These are phyloP conservation scores for Drosophila lacicola DNA, from an alignment of 2,888 invertebrate genomes.

Conservation along the genomic window DNA sequence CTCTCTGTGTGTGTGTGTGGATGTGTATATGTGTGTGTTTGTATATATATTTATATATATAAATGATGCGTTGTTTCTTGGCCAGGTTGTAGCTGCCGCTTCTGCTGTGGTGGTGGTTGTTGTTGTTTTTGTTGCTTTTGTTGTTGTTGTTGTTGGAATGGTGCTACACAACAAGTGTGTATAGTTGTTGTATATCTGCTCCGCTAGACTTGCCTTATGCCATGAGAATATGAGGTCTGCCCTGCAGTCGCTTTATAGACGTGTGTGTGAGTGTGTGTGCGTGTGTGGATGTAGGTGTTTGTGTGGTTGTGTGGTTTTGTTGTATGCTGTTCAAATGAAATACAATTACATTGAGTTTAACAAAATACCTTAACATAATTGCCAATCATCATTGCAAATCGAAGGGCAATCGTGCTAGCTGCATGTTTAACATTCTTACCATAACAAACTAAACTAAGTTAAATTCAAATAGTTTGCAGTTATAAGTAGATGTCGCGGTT, in stretches of 20 bases:
- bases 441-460: constrained; percentile 78
- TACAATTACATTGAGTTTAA: constrained; percentile 8
- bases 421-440: constrained; percentile 46
- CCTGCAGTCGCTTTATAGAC: constrained; percentile 46
- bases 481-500: constrained; percentile 58
- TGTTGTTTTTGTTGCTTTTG: neutral
- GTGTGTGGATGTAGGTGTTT: constrained; percentile 14
- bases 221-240: constrained; percentile 48
- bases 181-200: constrained; percentile 30
- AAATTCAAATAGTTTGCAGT: constrained; percentile 79
- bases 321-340: constrained; percentile 41
- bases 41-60: constrained; percentile 36
- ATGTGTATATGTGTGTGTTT: constrained; percentile 9
- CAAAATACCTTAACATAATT: constrained; percentile 9
- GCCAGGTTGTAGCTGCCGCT: constrained; percentile 28
- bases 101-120: constrained; percentile 17
- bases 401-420: constrained; percentile 6
- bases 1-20: constrained; percentile 10
- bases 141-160: constrained; percentile 60
- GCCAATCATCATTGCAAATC: constrained; percentile 1
- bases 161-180: constrained; percentile 70
- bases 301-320: constrained; percentile 34
- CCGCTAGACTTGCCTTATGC: constrained; percentile 45
- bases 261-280: constrained; percentile 27
- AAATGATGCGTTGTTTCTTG: constrained; percentile 41